phyloP scores from a whole-genome alignment of 2,888 invertebrate genomes.

The Dicranocentrus wangi region DNA sequence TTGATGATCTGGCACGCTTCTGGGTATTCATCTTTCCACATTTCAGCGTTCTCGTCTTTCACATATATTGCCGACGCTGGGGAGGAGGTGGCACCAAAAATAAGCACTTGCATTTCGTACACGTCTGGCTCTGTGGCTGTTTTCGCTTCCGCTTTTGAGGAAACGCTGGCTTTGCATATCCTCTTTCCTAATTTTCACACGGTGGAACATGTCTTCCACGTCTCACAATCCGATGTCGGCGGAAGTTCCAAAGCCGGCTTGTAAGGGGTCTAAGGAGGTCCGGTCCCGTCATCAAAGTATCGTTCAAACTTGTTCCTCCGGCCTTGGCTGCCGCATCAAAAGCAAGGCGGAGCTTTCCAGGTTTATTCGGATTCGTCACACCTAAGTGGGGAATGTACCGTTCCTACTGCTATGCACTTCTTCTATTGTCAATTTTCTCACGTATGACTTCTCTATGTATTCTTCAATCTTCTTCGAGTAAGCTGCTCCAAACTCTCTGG shows the following conservation, averaged over 20 bases:
- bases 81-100: constrained; percentile 59
- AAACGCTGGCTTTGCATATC: constrained; percentile 46
- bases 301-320: constrained; percentile 46
- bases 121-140: constrained; percentile 10
- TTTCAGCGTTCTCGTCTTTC: constrained; percentile 22
- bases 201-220: constrained; percentile 52
- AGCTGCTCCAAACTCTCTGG: constrained; percentile 23
- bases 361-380: constrained; percentile 45
- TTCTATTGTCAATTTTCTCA: neutral
- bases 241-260: constrained; percentile 28
- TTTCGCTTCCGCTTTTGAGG: constrained; percentile 46
- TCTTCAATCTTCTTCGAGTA: constrained; percentile 36
- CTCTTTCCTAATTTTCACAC: constrained; percentile 29
- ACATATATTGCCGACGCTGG: constrained; percentile 55
- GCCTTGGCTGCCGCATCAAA: constrained; percentile 56
- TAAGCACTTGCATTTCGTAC: constrained; percentile 34
- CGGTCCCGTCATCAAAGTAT: constrained; percentile 44
- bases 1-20: constrained; percentile 25
- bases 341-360: constrained; percentile 60
- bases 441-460: constrained; percentile 12
- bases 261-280: constrained; percentile 34
- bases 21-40: constrained; percentile 22
- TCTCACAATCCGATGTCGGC: constrained; percentile 10
- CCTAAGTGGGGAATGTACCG: constrained; percentile 62
- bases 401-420: constrained; percentile 2